phyloP scores from a whole-genome alignment of 2,888 invertebrate species.

The Lepidocyrtinus sp. region DNA sequence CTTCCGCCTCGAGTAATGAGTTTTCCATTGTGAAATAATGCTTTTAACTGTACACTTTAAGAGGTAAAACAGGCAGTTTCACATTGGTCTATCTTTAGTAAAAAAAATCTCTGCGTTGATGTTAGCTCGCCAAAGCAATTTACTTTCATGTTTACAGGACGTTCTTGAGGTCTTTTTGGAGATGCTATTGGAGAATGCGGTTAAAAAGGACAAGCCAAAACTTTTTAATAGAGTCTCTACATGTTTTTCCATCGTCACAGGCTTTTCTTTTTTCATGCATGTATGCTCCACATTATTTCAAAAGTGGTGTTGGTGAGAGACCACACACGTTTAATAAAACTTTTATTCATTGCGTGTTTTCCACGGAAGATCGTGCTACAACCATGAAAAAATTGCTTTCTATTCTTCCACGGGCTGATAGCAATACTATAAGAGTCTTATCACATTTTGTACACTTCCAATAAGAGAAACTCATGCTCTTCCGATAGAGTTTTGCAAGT shows the following conservation, averaged over 20 bases:
- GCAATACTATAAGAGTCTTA: background rate
- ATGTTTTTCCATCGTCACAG: slow-evolving; percentile 27
- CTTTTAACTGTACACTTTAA: slow-evolving; percentile 1
- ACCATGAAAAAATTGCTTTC: background rate
- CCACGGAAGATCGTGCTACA: background rate
- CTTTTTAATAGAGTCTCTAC: slow-evolving; percentile 41
- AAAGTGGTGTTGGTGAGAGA: background rate
- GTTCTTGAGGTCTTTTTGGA: slow-evolving; percentile 5
- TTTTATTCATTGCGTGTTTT: slow-evolving; percentile 3
- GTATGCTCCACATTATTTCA: slow-evolving; percentile 4
- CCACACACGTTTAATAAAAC: slow-evolving; percentile 11
- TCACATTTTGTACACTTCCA: background rate
- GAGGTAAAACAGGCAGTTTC: background rate
- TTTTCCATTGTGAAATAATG: slow-evolving; percentile 21
- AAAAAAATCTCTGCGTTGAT: background rate
- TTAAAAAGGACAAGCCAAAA: slow-evolving; percentile 34
- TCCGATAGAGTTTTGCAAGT: background rate
- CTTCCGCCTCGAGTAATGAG: slow-evolving; percentile 12
- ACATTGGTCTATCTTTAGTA: background rate
- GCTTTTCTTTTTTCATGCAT: slow-evolving; percentile 32
- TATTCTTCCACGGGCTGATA: background rate
- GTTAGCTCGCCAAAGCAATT: background rate
- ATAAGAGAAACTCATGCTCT: background rate
- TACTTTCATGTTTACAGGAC: slow-evolving; percentile 18
- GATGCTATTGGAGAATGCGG: slow-evolving; percentile 10